Evolutionary conservation across 2,888 invertebrate species (phyloP).

Genomic region (Sarcophaga variegata): DNA sequence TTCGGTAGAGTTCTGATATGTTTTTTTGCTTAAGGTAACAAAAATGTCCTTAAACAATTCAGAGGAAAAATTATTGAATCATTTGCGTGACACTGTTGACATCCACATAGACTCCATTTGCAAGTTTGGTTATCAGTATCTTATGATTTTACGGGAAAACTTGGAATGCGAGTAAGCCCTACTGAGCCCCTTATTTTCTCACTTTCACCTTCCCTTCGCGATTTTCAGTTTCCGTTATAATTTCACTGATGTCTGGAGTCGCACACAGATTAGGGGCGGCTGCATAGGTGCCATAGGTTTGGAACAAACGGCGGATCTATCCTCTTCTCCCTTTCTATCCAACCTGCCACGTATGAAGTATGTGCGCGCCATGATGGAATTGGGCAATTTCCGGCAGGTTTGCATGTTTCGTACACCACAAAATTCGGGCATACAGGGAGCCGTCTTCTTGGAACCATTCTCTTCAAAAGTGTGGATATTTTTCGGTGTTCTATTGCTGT

Average conservation of each 20-base stretch:
- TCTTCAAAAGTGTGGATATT: slow-evolving; percentile 83
- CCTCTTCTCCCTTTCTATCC: slow-evolving; percentile 72
- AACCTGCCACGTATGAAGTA: slow-evolving; percentile 71
- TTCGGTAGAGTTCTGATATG: too few relatives aligned
- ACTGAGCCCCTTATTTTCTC: background rate
- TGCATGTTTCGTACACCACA: slow-evolving; percentile 85
- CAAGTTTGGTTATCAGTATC: slow-evolving; percentile 75
- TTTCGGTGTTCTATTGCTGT: slow-evolving; percentile 79
- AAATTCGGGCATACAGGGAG: slow-evolving; percentile 83
- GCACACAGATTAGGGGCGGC: slow-evolving; percentile 74
- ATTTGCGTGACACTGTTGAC: slow-evolving; percentile 73
- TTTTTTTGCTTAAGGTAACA: slow-evolving; percentile 61
- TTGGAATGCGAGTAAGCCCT: slow-evolving; percentile 74
- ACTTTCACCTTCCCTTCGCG: background rate
- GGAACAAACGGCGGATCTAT: slow-evolving; percentile 73
- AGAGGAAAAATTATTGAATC: slow-evolving; percentile 67
- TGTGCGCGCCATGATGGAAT: slow-evolving; percentile 71
- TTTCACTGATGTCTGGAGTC: slow-evolving; percentile 76
- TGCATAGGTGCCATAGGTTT: slow-evolving; percentile 75
- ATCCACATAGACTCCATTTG: slow-evolving; percentile 74
- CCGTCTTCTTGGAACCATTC: slow-evolving; percentile 84
- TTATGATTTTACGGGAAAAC: slow-evolving; percentile 73
- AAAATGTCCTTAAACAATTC: slow-evolving; percentile 71
- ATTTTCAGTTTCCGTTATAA: slow-evolving; percentile 72
- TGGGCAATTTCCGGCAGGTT: slow-evolving; percentile 78